phyloP scores from a whole-genome alignment of 2,113 vertebrate genomes.

The Myiozetetes cayanensis region DNA sequence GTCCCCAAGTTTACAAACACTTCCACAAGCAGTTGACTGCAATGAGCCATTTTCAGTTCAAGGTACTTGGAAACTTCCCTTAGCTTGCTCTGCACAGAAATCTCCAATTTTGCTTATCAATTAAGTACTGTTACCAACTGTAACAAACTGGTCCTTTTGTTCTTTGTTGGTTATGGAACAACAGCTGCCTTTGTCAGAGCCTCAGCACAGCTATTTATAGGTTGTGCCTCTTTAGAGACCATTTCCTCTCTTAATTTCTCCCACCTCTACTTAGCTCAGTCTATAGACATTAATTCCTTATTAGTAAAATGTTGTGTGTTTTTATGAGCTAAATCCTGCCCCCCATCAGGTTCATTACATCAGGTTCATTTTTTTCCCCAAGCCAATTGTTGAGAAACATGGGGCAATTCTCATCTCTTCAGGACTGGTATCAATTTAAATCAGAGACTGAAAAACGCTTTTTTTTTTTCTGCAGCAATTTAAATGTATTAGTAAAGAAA shows the following conservation, averaged over 20 bases:
- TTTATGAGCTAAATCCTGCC: not conserved
- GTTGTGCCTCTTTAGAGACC: not conserved
- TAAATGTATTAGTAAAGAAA: not conserved
- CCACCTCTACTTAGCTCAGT: not conserved
- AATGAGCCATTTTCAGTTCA: not conserved
- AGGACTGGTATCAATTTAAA: not conserved
- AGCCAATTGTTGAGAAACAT: not conserved
- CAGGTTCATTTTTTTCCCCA: not conserved
- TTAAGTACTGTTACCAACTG: constrained; percentile 49
- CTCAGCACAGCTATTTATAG: constrained; percentile 61
- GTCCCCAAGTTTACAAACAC: not conserved
- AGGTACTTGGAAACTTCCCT: not conserved
- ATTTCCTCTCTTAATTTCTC: constrained; percentile 42
- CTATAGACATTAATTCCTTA: not conserved
- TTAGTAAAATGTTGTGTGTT: not conserved
- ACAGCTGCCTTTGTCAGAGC: constrained; percentile 36
- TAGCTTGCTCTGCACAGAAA: not conserved
- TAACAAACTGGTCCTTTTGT: constrained; percentile 47
- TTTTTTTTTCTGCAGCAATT: not conserved
- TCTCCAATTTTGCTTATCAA: constrained; percentile 38
- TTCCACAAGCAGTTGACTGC: not conserved
- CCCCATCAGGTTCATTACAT: not conserved
- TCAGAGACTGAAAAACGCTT: not conserved
- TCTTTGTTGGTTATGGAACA: constrained; percentile 55
- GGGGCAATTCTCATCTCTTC: not conserved